Conservation (phyloP, 2,113 vertebrate genomes). For the Ascaphus truei region DNA sequence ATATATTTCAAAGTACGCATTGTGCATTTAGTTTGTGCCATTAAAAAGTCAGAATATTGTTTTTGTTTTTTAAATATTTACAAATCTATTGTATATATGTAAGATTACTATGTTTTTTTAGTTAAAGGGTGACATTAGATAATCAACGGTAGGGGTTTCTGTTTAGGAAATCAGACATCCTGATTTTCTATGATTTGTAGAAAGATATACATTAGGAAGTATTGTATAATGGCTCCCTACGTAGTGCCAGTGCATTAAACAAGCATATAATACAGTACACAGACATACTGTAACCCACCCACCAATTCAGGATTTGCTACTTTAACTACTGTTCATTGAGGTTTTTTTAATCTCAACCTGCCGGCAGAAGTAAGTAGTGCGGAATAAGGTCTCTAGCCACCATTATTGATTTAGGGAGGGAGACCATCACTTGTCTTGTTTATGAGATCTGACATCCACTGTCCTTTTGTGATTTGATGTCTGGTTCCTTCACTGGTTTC, state of each 20-base stretch:
- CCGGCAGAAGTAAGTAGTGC: too few species aligned
- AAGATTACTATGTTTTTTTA: neutral
- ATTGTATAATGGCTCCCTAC: neutral
- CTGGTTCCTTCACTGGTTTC: constrained; percentile 92
- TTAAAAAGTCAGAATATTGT: neutral
- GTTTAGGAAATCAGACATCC: too few species aligned
- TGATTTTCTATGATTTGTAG: too few species aligned
- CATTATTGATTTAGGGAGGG: too few species aligned
- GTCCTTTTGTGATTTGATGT: constrained; percentile 93
- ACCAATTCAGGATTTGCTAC: too few species aligned
- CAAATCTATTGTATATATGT: neutral
- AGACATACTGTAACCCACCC: neutral
- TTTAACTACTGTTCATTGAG: too few species aligned
- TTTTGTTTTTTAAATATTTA: neutral
- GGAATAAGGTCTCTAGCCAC: too few species aligned
- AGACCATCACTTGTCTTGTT: too few species aligned
- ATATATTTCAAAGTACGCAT: too few species aligned
- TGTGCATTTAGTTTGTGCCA: neutral
- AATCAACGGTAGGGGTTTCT: neutral
- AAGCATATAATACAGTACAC: neutral
- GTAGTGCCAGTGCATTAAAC: neutral
- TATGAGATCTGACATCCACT: constrained; percentile 87
- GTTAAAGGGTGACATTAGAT: neutral
- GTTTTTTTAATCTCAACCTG: too few species aligned
- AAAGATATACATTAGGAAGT: too few species aligned